A percentile compares a stretch with the other conserved stretches of the same genome.
phyloP scores from a whole-genome alignment of 2,888 invertebrate species.

The Lasioglossum villosulum region DNA sequence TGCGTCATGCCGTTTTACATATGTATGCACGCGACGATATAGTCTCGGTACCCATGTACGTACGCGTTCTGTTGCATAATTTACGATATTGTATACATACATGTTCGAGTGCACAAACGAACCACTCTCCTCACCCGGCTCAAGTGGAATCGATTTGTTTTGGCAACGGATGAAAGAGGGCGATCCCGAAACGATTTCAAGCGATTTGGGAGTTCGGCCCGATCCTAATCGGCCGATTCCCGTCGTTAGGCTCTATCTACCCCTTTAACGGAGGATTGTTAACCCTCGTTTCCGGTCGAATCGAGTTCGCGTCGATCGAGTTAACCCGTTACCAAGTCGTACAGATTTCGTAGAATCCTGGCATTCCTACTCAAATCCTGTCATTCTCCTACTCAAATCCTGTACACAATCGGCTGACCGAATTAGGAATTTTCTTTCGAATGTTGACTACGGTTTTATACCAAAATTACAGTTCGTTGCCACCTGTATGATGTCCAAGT shows the following conservation, averaged over 20 bases:
- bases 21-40: constrained; percentile 64
- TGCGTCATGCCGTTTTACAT: constrained; percentile 69
- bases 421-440: neutral
- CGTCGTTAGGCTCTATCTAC: constrained; percentile 1
- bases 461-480: neutral
- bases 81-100: constrained; percentile 49
- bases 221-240: constrained; percentile 38
- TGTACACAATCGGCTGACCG: neutral
- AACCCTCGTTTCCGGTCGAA: constrained; percentile 30
- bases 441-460: neutral
- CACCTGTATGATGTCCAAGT: too few relatives aligned
- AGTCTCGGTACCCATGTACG: constrained; percentile 34
- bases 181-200: constrained; percentile 26
- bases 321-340: neutral
- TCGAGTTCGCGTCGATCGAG: constrained; percentile 1
- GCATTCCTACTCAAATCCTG: neutral
- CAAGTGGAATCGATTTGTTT: constrained; percentile 43
- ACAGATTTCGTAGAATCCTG: neutral
- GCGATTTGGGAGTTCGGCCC: constrained; percentile 23
- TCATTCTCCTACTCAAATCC: neutral
- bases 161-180: neutral
- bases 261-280: constrained; percentile 2
- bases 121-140: constrained; percentile 8
- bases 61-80: constrained; percentile 58
- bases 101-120: constrained; percentile 26